A percentile compares a stretch with the other conserved stretches of the same genome.
Evolutionary conservation across 2,888 invertebrate species (phyloP).

Genomic region (Globia sparganii): DNA sequence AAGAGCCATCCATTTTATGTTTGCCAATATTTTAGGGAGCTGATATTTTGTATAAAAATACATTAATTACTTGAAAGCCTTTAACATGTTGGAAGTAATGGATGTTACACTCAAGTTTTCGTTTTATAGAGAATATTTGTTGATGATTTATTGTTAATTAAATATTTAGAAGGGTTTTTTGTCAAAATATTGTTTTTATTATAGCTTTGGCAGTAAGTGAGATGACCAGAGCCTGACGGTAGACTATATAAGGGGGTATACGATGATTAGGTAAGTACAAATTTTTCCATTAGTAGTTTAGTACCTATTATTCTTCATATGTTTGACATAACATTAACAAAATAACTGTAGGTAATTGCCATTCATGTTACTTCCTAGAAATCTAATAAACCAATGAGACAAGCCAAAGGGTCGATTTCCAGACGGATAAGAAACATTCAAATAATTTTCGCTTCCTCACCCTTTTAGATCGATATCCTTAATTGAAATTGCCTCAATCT

Average conservation of each 20-base stretch:
- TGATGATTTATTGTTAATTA: not conserved
- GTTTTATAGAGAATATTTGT: not conserved
- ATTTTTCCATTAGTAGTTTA: not conserved
- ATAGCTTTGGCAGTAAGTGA: not conserved
- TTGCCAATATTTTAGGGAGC: constrained; percentile 36
- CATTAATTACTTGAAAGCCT: constrained; percentile 43
- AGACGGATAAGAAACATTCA: constrained; percentile 15
- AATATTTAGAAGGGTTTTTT: not conserved
- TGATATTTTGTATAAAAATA: constrained; percentile 28
- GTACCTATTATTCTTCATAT: not conserved
- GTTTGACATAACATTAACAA: not conserved
- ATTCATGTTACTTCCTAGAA: constrained; percentile 6
- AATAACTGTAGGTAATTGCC: not conserved
- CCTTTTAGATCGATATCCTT: constrained; percentile 29
- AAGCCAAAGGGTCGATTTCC: constrained; percentile 7
- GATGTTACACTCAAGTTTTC: constrained; percentile 15
- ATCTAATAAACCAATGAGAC: constrained; percentile 15
- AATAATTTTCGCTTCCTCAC: constrained; percentile 27
- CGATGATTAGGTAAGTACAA: too few relatives aligned
- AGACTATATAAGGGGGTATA: not conserved
- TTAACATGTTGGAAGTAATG: not conserved
- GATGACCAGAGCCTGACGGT: not conserved
- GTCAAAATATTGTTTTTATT: not conserved
- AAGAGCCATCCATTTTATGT: constrained; percentile 28
- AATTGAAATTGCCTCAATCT: constrained; percentile 43